Conservation (phyloP, 37 sponge, comb jelly and placozoan species). For the Cladorhizidae sp. region DNA sequence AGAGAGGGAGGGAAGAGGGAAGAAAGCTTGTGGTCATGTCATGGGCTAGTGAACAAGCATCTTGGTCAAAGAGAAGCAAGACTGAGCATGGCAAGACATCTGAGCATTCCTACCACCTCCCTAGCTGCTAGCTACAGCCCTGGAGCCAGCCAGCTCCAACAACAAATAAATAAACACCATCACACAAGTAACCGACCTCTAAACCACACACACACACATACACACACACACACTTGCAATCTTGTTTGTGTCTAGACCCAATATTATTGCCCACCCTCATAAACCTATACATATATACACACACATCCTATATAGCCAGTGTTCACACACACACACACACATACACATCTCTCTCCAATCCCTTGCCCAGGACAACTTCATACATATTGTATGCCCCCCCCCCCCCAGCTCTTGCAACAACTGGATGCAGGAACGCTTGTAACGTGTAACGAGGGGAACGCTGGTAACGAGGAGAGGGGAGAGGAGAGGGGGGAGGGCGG, state of each 20-base stretch:
- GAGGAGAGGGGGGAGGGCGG: too few species aligned
- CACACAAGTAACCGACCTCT: not conserved
- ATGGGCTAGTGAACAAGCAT: not conserved
- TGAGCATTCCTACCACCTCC: slow-evolving; percentile 12
- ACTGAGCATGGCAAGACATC: not conserved
- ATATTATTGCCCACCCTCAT: too few species aligned
- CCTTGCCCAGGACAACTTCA: too few species aligned
- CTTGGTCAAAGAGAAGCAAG: not conserved
- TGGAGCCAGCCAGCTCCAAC: not conserved
- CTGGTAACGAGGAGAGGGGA: too few species aligned
- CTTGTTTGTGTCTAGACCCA: not conserved
- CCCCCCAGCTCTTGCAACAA: too few species aligned
- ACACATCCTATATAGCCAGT: too few species aligned
- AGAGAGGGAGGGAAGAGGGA: not conserved
- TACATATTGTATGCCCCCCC: too few species aligned
- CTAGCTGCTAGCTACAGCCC: not conserved
- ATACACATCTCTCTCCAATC: too few species aligned
- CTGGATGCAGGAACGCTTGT: too few species aligned
- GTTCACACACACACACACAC: too few species aligned
- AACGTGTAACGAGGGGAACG: too few species aligned
- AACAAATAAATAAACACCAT: not conserved
- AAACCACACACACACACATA: not conserved
- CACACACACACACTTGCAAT: not conserved
- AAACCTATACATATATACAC: too few species aligned
- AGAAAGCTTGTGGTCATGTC: not conserved